Evolutionary conservation across 1,140 invertebrate species (phyloP), one percentile per base, ranked within the genome.

Genomic region (Drosophila subpulchrella): DNA sequence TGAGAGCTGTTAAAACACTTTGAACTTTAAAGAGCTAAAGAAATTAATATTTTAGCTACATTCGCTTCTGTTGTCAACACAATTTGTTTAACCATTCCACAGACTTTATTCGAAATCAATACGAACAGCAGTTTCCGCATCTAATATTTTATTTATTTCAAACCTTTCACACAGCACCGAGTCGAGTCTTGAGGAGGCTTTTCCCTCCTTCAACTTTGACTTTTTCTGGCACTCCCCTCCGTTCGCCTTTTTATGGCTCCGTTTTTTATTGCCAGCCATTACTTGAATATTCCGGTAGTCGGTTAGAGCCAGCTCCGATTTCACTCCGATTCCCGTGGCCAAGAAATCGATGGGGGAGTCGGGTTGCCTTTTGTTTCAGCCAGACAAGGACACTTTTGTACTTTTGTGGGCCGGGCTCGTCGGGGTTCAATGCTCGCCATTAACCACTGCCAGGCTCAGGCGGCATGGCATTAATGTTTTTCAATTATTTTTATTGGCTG

Each of bases 401-500:
- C 8, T 12, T 46, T 13, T 15, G 6, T n/a, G 27, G 41, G 15
- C 60, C 27, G 27, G 27, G 27, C 27, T 27, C 27, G 27, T 27
- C 30, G 3, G 46, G 32, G 65, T 68, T 68, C 61, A 68, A 53
- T 66, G 65, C 61, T 68, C 65, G 61, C 65, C 65, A 68, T 68
- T 68, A 68, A 68, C 60, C 65, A 48, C 65, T 53, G 59, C 59
- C 65, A 66, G 58, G 20, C 65, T 41, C 59, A 51, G 59, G 30
- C 60, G 51, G 65, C 66, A 48, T 80, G 78, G 66, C 73, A 66
- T 81, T 66, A 67, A 75, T 81, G 80, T 60, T 81, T 81, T 71
- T 70, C 53, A 86, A 86, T 86, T 86, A 86, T 83, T 89, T 86
- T 89, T 86, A 83, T 86, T 83, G 84, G 84, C 76, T 79, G 73